Evolutionary conservation across 1,140 invertebrate species (phyloP).

Genomic region (Papilio dardanus): DNA sequence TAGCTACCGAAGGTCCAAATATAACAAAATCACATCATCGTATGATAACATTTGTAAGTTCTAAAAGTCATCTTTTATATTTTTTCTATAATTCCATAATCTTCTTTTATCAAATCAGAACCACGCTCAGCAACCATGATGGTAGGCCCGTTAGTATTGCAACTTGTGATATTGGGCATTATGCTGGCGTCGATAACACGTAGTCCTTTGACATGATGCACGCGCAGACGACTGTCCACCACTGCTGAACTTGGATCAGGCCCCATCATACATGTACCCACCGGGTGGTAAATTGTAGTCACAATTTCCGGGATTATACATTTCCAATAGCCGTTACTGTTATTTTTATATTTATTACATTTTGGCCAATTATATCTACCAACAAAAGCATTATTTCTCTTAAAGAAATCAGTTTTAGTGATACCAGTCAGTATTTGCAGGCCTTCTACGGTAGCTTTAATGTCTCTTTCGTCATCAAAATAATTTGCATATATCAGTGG

Average conservation of each 20-base stretch:
- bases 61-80: no score
- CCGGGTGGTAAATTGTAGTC: constrained; percentile 86
- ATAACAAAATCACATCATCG: no score
- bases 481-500: constrained; percentile 93
- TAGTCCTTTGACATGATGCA: constrained; percentile 85
- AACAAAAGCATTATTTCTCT: constrained; percentile 66
- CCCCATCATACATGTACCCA: constrained; percentile 91
- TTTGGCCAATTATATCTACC: constrained; percentile 70
- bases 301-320: constrained; percentile 83
- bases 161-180: constrained; percentile 88
- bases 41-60: no score
- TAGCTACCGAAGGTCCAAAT: no score
- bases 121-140: no score
- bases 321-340: constrained; percentile 85
- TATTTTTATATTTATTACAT: constrained; percentile 74
- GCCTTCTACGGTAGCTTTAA: constrained; percentile 85
- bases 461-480: constrained; percentile 87
- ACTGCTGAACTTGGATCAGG: constrained; percentile 83
- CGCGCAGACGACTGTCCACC: constrained; percentile 86
- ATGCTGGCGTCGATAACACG: constrained; percentile 90
- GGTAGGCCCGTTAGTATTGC: constrained; percentile 89
- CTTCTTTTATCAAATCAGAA: no score
- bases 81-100: no score
- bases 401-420: constrained; percentile 73
- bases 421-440: constrained; percentile 64